Conservation (phyloP, 2,888 invertebrate species). For the Pyrrhia umbra region DNA sequence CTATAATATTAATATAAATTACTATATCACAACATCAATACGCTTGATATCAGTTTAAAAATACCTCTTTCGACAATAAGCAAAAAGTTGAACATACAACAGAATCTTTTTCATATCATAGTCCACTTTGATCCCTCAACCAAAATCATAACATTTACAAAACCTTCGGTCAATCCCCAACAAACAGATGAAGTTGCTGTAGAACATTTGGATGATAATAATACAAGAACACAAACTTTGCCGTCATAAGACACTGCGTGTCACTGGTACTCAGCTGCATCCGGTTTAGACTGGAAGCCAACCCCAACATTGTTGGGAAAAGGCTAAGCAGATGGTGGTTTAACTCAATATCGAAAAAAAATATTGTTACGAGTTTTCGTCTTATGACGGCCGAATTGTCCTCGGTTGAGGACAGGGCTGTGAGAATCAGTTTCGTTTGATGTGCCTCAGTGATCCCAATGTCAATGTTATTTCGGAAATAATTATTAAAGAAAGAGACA, state of each 20-base stretch:
- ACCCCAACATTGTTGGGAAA: too few relatives aligned
- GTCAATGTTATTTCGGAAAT: slow-evolving; percentile 38
- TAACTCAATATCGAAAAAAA: too few relatives aligned
- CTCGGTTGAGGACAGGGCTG: slow-evolving; percentile 30
- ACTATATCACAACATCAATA: too few relatives aligned
- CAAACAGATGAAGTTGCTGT: slow-evolving; percentile 25
- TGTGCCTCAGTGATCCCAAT: slow-evolving; percentile 37
- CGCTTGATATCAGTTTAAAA: too few relatives aligned
- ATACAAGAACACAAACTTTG: slow-evolving; percentile 27
- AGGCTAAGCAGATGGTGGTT: too few relatives aligned
- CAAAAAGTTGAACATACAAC: not conserved
- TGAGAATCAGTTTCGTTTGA: slow-evolving; percentile 17
- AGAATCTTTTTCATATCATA: slow-evolving; percentile 31
- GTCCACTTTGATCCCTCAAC: slow-evolving; percentile 33
- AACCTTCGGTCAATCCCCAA: slow-evolving; percentile 10
- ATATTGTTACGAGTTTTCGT: slow-evolving; percentile 20
- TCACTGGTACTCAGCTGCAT: too few relatives aligned
- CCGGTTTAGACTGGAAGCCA: too few relatives aligned
- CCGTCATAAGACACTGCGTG: too few relatives aligned
- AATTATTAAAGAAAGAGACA: slow-evolving; percentile 24
- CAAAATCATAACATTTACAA: slow-evolving; percentile 25
- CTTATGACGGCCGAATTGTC: slow-evolving; percentile 28
- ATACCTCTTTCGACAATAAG: not conserved
- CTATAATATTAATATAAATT: too few relatives aligned
- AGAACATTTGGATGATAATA: slow-evolving; percentile 40